Percentiles rank a stretch among this genome's conserved stretches.
Conservation (phyloP, 2,888 invertebrate genomes). For the Stenodera caucasica region DNA sequence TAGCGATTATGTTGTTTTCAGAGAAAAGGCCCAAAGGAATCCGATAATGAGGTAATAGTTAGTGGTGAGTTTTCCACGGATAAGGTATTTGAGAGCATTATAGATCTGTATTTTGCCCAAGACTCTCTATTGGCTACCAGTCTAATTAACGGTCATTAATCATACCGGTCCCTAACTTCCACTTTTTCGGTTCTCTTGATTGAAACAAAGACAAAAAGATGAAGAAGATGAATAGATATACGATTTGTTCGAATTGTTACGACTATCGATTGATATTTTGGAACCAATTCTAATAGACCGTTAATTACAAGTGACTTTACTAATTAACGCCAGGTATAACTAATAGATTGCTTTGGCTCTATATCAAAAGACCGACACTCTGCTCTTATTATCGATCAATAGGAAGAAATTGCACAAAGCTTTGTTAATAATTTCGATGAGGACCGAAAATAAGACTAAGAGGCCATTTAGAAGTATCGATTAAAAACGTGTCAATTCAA, state of each 20-base stretch:
- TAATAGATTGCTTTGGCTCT: slow-evolving; percentile 10
- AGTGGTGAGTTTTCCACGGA: background rate
- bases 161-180: slow-evolving; percentile 8
- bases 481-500: too few species aligned
- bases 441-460: too few species aligned
- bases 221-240: background rate
- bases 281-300: slow-evolving; percentile 20
- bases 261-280: slow-evolving; percentile 22
- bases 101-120: background rate
- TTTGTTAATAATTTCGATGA: too few species aligned
- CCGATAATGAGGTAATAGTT: background rate
- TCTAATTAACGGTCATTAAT: slow-evolving; percentile 36
- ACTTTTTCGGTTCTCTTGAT: background rate
- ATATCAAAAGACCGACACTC: background rate
- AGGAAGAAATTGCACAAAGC: background rate
- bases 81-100: background rate
- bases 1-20: slow-evolving; percentile 1
- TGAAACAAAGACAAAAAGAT: background rate
- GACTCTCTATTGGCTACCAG: slow-evolving; percentile 23
- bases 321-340: slow-evolving; percentile 25
- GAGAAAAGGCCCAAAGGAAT: slow-evolving; percentile 6
- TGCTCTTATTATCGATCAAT: background rate
- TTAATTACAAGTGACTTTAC: slow-evolving; percentile 24
- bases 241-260: background rate
- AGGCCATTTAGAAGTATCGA: too few species aligned